Conservation (phyloP, 2,888 invertebrate species). For the Calameuta pallipes region DNA sequence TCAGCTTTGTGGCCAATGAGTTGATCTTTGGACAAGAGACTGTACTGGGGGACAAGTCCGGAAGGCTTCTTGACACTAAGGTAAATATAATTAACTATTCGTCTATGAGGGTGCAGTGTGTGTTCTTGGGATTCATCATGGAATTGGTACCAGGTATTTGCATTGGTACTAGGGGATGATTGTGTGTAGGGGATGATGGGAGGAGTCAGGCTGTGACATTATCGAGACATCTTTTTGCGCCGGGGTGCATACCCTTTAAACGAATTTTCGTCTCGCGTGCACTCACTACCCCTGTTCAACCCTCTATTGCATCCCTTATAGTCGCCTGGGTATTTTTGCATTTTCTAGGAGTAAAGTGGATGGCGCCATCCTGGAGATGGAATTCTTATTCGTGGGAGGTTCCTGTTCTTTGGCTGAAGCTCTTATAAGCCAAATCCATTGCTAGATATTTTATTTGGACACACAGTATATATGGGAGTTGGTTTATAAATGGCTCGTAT, state of each 20-base stretch:
- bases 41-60: not conserved
- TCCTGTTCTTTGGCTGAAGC: not conserved
- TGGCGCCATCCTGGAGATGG: not conserved
- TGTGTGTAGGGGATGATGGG: not conserved
- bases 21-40: not conserved
- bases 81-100: not conserved
- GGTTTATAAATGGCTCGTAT: not conserved
- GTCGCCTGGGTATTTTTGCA: not conserved
- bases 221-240: not conserved
- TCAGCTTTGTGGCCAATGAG: not conserved
- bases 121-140: not conserved
- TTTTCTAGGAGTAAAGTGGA: not conserved
- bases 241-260: slow-evolving; percentile 26
- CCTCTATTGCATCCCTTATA: not conserved
- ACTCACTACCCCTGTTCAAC: slow-evolving; percentile 20
- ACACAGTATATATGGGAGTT: not conserved
- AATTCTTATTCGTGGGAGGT: not conserved
- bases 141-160: not conserved
- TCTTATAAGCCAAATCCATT: not conserved
- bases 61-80: not conserved
- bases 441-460: not conserved
- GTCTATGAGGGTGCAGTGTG: not conserved
- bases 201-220: not conserved
- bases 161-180: not conserved
- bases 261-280: slow-evolving; percentile 42